Evolutionary conservation across 1,140 invertebrate species (phyloP).

Genomic region (Tetramorium parvispinum): DNA sequence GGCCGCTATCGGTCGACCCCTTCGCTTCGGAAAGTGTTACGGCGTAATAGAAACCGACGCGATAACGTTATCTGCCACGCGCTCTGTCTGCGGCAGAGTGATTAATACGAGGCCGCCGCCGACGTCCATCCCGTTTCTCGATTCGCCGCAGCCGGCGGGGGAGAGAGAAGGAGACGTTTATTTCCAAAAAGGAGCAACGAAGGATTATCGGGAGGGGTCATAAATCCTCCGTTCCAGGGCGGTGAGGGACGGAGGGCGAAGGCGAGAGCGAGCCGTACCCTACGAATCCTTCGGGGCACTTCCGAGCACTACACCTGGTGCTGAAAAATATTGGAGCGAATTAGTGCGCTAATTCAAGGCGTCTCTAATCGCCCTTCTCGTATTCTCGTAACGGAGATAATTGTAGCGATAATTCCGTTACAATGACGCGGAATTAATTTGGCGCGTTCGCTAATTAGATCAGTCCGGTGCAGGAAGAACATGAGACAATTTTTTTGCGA

Average conservation of each 20-base stretch:
- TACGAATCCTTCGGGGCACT: slow-evolving; percentile 43
- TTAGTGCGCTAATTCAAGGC: slow-evolving; percentile 50
- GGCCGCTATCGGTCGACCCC: slow-evolving; percentile 37
- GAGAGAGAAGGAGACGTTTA: slow-evolving; percentile 57
- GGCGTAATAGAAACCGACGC: slow-evolving; percentile 55
- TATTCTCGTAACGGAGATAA: slow-evolving; percentile 39
- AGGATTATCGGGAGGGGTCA: slow-evolving; percentile 55
- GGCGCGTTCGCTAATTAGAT: slow-evolving; percentile 38
- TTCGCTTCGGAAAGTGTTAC: slow-evolving; percentile 57
- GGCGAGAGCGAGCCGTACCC: neutral
- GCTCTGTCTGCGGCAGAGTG: slow-evolving; percentile 51
- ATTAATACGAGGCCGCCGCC: slow-evolving; percentile 57
- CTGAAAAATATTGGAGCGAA: slow-evolving; percentile 58
- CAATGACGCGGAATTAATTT: slow-evolving; percentile 42
- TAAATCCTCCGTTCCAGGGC: slow-evolving; percentile 41
- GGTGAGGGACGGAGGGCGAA: slow-evolving; percentile 3
- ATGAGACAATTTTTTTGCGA: neutral
- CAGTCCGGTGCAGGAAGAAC: neutral
- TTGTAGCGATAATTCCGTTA: slow-evolving; percentile 49
- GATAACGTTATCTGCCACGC: slow-evolving; percentile 60
- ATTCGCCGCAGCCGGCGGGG: slow-evolving; percentile 23
- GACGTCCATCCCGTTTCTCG: slow-evolving; percentile 59
- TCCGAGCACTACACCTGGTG: slow-evolving; percentile 27
- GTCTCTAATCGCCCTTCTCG: slow-evolving; percentile 30
- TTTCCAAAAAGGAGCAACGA: slow-evolving; percentile 62